Evolutionary conservation across 2,888 invertebrate species (phyloP).

Genomic region (Eupithecia subumbrata): DNA sequence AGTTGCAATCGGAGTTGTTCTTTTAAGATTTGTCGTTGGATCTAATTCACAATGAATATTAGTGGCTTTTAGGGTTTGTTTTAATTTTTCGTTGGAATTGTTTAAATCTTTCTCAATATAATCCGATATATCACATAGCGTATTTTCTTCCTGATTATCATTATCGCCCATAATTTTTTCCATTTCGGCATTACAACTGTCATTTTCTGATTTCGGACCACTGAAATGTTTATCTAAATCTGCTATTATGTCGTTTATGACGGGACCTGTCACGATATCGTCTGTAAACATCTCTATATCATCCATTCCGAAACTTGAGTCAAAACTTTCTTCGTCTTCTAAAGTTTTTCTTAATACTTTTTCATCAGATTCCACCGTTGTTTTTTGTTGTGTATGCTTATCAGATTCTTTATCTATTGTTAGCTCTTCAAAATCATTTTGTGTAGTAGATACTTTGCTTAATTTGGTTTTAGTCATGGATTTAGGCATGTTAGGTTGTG

Average conservation of each 20-base stretch:
- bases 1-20: conserved; percentile 2
- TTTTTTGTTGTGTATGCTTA: conserved; percentile 9
- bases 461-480: conserved; percentile 13
- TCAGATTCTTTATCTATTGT: conserved; percentile 13
- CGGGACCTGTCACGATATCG: conserved; percentile 63
- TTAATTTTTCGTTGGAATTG: conserved; percentile 34
- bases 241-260: conserved; percentile 71
- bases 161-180: conserved; percentile 63
- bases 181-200: conserved; percentile 62
- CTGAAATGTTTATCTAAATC: conserved; percentile 68
- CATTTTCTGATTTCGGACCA: conserved; percentile 53
- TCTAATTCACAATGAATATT: conserved; percentile 13
- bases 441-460: conserved; percentile 3
- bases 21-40: conserved; percentile 1
- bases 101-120: conserved; percentile 49
- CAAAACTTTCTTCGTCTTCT: conserved; percentile 30
- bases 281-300: conserved; percentile 72
- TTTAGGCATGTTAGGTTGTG: conserved; percentile 14
- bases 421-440: conserved; percentile 3
- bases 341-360: conserved; percentile 28
- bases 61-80: conserved; percentile 12
- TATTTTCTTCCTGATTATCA: conserved; percentile 49
- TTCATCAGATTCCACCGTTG: neutral
- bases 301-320: conserved; percentile 61
- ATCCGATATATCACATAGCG: conserved; percentile 48